phyloP scores from a whole-genome alignment of 2,113 vertebrate genomes.

The Podarcis muralis region DNA sequence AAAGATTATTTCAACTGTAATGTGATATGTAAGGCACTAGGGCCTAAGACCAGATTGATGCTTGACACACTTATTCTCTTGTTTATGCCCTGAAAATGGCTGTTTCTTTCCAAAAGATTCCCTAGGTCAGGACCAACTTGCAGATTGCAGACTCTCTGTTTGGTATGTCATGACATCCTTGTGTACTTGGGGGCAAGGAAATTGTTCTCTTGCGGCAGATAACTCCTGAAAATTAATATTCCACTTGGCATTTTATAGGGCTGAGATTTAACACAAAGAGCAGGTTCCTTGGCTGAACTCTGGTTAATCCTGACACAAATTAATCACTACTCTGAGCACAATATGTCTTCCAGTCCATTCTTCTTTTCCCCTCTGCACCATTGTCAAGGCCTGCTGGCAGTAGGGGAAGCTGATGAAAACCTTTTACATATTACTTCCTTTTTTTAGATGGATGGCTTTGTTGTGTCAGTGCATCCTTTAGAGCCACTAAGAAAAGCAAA shows the following conservation, averaged over 20 bases:
- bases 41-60: not conserved
- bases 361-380: not conserved
- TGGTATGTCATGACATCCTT: not conserved
- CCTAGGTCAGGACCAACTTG: not conserved
- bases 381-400: not conserved
- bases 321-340: slow-evolving; percentile 9
- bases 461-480: not conserved
- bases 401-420: not conserved
- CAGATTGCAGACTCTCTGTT: not conserved
- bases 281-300: not conserved
- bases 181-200: not conserved
- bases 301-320: not conserved
- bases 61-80: not conserved
- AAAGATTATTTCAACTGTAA: not conserved
- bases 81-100: not conserved
- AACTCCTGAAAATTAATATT: slow-evolving; percentile 5
- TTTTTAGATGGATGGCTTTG: not conserved
- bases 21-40: not conserved
- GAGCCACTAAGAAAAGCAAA: not conserved
- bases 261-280: not conserved
- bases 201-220: not conserved
- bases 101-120: not conserved
- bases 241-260: slow-evolving; percentile 1
- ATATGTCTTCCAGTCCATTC: not conserved
- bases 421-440: not conserved